Conservation (phyloP, 2,888 invertebrate species). For the Meghimatium bilineatum region DNA sequence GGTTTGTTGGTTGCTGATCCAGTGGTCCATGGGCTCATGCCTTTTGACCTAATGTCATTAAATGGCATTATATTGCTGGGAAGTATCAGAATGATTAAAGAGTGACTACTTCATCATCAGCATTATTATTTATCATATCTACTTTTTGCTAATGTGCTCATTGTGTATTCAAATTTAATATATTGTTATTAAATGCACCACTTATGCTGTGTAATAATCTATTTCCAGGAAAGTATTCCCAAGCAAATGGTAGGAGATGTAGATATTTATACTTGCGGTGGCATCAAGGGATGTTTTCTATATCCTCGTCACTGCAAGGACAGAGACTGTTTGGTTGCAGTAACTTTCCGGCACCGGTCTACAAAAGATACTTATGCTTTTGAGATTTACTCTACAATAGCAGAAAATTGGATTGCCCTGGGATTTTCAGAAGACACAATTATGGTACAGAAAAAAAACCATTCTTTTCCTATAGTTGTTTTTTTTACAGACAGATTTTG, state of each 20-base stretch:
- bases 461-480: neutral
- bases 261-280: conserved; percentile 81
- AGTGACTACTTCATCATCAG: too few relatives aligned
- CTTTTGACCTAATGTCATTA: too few relatives aligned
- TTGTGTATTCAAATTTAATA: neutral
- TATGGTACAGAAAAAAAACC: conserved; percentile 84
- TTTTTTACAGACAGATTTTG: too few relatives aligned
- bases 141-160: too few relatives aligned
- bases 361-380: conserved; percentile 81
- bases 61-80: too few relatives aligned
- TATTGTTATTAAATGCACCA: neutral
- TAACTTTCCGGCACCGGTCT: conserved; percentile 72
- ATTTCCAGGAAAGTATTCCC: neutral
- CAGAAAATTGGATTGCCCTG: conserved; percentile 83
- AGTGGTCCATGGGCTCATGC: too few relatives aligned
- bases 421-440: conserved; percentile 86
- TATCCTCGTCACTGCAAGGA: conserved; percentile 83
- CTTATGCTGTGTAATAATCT: neutral
- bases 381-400: conserved; percentile 80
- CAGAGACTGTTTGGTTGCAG: conserved; percentile 84
- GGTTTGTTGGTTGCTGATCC: too few relatives aligned
- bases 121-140: too few relatives aligned
- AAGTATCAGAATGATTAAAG: too few relatives aligned
- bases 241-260: neutral
- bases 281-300: conserved; percentile 88